phyloP scores from a whole-genome alignment of 2,797 vertebrate genomes.

The Anguilla pacifica region DNA sequence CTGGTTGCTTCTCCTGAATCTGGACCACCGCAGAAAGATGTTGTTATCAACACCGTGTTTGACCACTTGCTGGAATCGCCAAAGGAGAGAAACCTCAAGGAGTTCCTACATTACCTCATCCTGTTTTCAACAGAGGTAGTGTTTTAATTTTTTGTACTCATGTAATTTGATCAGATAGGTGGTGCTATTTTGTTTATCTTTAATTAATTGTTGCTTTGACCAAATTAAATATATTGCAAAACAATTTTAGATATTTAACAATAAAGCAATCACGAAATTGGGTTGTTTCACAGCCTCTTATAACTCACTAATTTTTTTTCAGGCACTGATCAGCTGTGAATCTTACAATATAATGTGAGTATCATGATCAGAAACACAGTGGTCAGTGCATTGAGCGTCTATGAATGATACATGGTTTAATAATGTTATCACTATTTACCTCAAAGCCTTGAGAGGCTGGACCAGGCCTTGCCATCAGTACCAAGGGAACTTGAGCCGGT shows the following conservation, averaged over 20 bases:
- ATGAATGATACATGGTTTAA: neutral
- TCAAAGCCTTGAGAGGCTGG: constrained; percentile 56
- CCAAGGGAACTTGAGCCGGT: constrained; percentile 47
- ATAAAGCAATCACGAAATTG: neutral
- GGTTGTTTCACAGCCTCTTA: neutral
- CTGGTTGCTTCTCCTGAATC: neutral
- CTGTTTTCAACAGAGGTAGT: constrained; percentile 29
- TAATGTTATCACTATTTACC: neutral
- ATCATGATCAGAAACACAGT: neutral
- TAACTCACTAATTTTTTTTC: neutral
- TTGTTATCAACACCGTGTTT: constrained; percentile 35
- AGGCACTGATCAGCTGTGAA: constrained; percentile 27
- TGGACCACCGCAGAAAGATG: neutral
- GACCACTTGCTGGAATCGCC: constrained; percentile 28
- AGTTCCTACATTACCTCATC: constrained; percentile 38
- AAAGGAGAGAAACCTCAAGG: neutral
- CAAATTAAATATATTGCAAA: neutral
- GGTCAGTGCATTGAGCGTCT: neutral
- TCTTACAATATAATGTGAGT: constrained; percentile 38
- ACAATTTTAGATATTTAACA: neutral
- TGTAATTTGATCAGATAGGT: neutral
- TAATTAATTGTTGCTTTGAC: neutral
- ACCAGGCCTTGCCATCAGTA: constrained; percentile 39
- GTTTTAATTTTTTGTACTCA: neutral
- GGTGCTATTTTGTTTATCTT: neutral